Conservation (phyloP, 2,113 vertebrate genomes). For the Edolisoma coerulescens region DNA sequence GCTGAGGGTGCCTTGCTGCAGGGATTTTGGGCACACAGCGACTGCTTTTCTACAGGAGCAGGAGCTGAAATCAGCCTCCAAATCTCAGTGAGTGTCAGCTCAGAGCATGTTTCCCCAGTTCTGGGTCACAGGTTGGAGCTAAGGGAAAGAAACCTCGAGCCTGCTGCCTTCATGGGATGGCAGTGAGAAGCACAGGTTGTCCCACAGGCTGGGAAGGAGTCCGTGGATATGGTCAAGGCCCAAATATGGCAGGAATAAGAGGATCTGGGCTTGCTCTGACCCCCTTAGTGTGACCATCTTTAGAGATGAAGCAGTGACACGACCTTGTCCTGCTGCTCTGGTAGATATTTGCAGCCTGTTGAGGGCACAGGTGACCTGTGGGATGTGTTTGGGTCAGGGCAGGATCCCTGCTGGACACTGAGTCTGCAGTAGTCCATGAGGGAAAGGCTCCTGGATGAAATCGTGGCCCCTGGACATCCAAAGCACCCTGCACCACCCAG, state of each 20-base stretch:
- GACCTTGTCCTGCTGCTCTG: background rate
- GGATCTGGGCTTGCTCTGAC: background rate
- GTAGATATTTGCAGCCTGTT: background rate
- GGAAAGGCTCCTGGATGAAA: background rate
- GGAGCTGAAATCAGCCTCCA: background rate
- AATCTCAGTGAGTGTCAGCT: background rate
- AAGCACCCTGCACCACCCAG: background rate
- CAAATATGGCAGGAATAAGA: background rate
- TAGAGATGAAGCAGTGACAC: background rate
- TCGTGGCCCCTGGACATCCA: background rate
- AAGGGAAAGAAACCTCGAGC: background rate
- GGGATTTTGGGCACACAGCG: background rate
- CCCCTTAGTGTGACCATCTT: background rate
- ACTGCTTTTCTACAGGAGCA: background rate
- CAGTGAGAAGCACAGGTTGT: background rate
- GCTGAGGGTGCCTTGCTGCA: background rate
- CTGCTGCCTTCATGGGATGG: background rate
- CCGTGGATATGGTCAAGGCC: background rate
- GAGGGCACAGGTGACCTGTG: background rate
- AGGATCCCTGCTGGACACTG: background rate
- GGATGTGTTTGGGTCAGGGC: background rate
- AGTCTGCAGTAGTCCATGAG: background rate
- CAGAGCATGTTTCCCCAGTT: background rate
- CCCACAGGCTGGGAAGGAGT: accelerated
- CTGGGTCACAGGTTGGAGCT: background rate